Percentiles rank a stretch among this genome's conserved stretches.
These are phyloP conservation scores for Sylvia borin DNA, from an alignment of 2,797 vertebrate species.

Conservation along the genomic window DNA sequence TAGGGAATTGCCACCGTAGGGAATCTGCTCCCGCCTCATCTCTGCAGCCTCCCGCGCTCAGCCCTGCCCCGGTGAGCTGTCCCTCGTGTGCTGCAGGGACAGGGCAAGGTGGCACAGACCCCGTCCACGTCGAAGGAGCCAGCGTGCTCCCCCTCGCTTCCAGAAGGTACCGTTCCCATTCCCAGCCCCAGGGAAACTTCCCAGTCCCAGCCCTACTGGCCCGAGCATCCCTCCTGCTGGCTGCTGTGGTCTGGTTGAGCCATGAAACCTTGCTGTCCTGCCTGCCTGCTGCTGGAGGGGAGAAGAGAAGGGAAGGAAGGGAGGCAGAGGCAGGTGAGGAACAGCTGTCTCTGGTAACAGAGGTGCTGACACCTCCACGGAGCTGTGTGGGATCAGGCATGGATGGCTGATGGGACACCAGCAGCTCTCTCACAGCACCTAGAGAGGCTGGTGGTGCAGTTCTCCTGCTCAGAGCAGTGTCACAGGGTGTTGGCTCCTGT, in stretches of 20 bases:
- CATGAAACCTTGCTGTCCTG: not conserved
- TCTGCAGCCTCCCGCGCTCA: not conserved
- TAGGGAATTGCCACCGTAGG: conserved; percentile 20
- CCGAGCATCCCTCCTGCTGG: not conserved
- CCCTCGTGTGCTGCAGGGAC: not conserved
- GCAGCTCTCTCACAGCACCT: not conserved
- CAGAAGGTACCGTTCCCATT: not conserved
- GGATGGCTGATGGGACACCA: not conserved
- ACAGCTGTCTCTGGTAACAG: rapidly evolving
- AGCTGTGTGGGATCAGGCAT: not conserved
- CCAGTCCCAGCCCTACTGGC: not conserved
- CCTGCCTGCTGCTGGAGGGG: not conserved
- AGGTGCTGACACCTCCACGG: rapidly evolving
- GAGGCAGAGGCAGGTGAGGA: not conserved
- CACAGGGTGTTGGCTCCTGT: rapidly evolving
- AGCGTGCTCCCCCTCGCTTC: not conserved
- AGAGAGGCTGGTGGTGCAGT: not conserved
- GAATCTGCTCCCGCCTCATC: not conserved
- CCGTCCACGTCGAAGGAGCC: not conserved
- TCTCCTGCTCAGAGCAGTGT: not conserved
- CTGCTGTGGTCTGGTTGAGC: not conserved
- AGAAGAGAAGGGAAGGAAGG: not conserved
- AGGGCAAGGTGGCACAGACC: not conserved
- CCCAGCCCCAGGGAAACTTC: not conserved
- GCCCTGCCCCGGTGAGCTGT: not conserved